phyloP scores from a whole-genome alignment of 2,113 vertebrate genomes.

The Colaptes auratus region DNA sequence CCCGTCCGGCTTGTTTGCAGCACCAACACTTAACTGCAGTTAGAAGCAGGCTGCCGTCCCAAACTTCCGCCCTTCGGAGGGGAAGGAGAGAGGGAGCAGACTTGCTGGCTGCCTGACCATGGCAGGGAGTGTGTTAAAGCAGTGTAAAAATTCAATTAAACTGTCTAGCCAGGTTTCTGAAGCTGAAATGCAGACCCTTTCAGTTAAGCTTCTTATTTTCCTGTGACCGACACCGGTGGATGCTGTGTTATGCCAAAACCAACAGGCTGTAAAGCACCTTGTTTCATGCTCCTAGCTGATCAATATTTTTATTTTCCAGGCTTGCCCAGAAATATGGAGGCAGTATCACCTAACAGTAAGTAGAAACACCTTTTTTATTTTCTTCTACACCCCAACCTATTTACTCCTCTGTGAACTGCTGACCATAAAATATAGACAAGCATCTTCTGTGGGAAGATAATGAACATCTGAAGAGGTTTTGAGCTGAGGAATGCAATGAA shows the following conservation, averaged over 20 bases:
- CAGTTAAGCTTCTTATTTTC: constrained; percentile 89
- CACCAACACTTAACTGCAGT: constrained; percentile 41
- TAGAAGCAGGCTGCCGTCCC: constrained; percentile 48
- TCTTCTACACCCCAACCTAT: constrained; percentile 81
- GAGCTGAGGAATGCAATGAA: constrained; percentile 61
- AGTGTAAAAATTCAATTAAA: constrained; percentile 91
- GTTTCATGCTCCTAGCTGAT: constrained; percentile 88
- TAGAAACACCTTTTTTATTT: constrained; percentile 86
- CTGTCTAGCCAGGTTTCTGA: constrained; percentile 87
- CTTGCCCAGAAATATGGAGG: constrained; percentile 98
- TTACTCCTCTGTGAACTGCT: constrained; percentile 85
- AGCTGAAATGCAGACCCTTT: constrained; percentile 89
- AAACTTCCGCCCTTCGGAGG: constrained; percentile 77
- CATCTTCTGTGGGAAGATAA: constrained; percentile 81
- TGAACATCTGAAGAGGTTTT: constrained; percentile 81
- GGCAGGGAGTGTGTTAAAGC: constrained; percentile 86
- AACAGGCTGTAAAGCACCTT: constrained; percentile 90
- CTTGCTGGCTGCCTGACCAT: constrained; percentile 83
- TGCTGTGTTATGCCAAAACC: constrained; percentile 89
- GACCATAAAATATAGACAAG: constrained; percentile 87
- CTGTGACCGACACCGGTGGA: constrained; percentile 85
- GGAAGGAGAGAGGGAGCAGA: constrained; percentile 75
- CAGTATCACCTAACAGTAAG: constrained; percentile 98
- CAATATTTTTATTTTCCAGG: constrained; percentile 91
- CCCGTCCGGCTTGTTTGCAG: constrained; percentile 58